Evolutionary conservation across 2,797 vertebrate species (phyloP), one percentile per base, ranked within the genome.

Genomic region (Meriones psammophilus): DNA sequence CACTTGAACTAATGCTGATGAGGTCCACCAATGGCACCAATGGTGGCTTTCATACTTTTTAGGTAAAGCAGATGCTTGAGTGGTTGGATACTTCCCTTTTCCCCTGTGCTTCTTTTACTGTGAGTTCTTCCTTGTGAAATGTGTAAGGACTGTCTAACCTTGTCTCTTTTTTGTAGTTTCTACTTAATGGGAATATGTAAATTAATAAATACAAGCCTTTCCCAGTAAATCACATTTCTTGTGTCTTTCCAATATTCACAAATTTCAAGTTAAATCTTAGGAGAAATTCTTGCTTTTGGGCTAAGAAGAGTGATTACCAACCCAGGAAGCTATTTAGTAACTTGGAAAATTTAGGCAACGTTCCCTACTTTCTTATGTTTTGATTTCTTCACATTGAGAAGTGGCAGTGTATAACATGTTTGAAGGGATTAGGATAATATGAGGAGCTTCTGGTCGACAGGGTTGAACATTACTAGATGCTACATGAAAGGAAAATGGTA

Each of bases 321-420:
- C 64, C 54, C 33, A 76, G 42, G 54, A 20, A 36, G 12, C 56
- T 46, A 77, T 14, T 87, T 77, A 77, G 3, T 18, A 80, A 46
- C 20, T 60, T 89, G 7, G 33, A 68, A 46, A 89, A 13, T 85
- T 60, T 15, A 74, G 73, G 9, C 30, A 92, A 81, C 20, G 10
- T 92, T 73, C 71, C 26, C 54, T 88, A 66, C 42, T 64, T 76
- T 50, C 64, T 46, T 18, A 1, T n/a, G 15, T 15, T 84, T 76
- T 74, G 46, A 71, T 73, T 91, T 88, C 33, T 81, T 94, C 24
- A 78, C 12, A 84, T 58, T 42, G 42, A 96, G 30, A n/a, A 56
- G 3, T 85, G 30, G 83, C n/a, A 54, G 2, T n/a, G 1, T 10
- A 64, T 64, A 91, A 50, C 3, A 22, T 76, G 46, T 54, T 84